Percentiles rank a stretch among this genome's conserved stretches.
Conservation (phyloP, 2,888 invertebrate species). For the Diarsia rubi region DNA sequence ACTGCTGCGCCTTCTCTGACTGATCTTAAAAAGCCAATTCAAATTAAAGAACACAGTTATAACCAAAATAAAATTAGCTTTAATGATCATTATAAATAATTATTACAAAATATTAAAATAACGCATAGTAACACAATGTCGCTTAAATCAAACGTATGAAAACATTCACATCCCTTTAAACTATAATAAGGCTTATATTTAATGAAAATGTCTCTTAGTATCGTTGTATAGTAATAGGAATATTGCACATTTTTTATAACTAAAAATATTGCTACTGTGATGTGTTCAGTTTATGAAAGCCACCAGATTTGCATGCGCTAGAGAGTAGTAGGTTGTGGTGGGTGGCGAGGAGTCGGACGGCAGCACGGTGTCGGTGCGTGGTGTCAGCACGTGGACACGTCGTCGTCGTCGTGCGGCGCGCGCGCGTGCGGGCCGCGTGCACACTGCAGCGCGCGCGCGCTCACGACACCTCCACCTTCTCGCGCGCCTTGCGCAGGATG, state of each 20-base stretch:
- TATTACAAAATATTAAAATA: conserved; percentile 52
- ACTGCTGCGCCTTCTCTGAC: too few species aligned
- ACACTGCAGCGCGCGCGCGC: conserved; percentile 18
- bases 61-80: conserved; percentile 53
- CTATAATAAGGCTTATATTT: conserved; percentile 8
- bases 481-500: conserved; percentile 93
- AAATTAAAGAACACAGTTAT: conserved; percentile 12
- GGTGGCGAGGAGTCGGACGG: conserved; percentile 8
- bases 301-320: not conserved
- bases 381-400: conserved; percentile 47
- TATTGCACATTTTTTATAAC: conserved; percentile 32
- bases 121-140: conserved; percentile 33
- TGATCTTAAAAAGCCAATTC: not conserved
- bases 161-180: conserved; percentile 33
- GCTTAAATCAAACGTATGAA: conserved; percentile 22
- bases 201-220: conserved; percentile 10
- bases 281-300: not conserved
- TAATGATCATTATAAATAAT: conserved; percentile 56
- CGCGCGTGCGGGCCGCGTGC: conserved; percentile 9
- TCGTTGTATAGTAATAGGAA: conserved; percentile 8
- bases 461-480: conserved; percentile 92
- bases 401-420: conserved; percentile 25
- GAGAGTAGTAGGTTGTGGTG: not conserved
- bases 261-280: conserved; percentile 1
- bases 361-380: too few species aligned